Evolutionary conservation across 2,888 invertebrate species (phyloP).

Genomic region (Eupithecia subfuscata): DNA sequence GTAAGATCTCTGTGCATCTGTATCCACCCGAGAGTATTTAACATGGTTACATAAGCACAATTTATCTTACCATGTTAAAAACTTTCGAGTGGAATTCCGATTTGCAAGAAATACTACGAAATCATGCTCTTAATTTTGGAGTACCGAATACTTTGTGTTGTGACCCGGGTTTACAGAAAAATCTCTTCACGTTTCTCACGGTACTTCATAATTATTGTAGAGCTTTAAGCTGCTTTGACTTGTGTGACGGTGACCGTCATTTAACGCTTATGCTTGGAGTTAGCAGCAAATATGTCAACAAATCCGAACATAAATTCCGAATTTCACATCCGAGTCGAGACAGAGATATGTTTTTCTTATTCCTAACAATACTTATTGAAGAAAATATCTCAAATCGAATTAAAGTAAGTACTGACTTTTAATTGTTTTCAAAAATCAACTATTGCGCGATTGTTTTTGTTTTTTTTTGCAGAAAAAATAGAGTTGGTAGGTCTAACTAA

Average conservation of each 20-base stretch:
- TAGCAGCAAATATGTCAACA: background rate
- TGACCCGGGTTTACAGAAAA: conserved; percentile 47
- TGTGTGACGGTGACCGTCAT: background rate
- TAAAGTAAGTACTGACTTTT: no score
- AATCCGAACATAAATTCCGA: background rate
- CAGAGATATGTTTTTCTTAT: no score
- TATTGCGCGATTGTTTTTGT: no score
- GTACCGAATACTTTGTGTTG: conserved; percentile 26
- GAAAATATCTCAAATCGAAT: no score
- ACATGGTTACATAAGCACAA: no score
- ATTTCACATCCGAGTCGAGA: no score
- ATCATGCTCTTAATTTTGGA: conserved; percentile 31
- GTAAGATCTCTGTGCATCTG: no score
- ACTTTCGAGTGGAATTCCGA: conserved; percentile 34
- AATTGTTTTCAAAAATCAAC: no score
- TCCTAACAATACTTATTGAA: no score
- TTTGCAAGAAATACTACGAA: conserved; percentile 4
- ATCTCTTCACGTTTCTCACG: conserved; percentile 64
- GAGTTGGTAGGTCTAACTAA: no score
- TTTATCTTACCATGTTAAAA: background rate
- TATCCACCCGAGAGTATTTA: no score
- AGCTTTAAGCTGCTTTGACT: conserved; percentile 31
- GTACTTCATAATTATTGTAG: conserved; percentile 52
- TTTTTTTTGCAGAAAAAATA: no score
- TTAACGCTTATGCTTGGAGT: background rate